Conservation (phyloP, 1,140 invertebrate species). For the Penaeus japonicus region DNA sequence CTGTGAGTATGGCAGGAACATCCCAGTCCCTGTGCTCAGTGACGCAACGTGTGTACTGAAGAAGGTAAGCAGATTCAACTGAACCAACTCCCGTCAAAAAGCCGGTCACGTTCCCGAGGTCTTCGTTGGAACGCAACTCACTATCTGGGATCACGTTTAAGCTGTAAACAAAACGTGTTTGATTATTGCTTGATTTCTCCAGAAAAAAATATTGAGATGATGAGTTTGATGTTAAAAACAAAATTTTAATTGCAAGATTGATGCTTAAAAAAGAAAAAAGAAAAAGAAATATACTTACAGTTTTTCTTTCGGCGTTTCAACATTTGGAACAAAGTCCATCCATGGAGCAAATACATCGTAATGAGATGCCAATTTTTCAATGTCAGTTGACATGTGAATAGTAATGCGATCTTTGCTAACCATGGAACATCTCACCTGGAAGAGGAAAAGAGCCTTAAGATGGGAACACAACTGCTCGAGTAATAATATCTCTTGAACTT, state of each 20-base stretch:
- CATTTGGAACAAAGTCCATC: slow-evolving; percentile 30
- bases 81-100: slow-evolving; percentile 82
- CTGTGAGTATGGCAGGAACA: slow-evolving; percentile 77
- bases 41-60: slow-evolving; percentile 74
- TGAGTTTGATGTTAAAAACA: not conserved
- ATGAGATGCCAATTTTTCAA: slow-evolving; percentile 69
- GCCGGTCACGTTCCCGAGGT: slow-evolving; percentile 61
- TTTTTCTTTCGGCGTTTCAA: not conserved
- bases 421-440: slow-evolving; percentile 71
- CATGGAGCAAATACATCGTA: slow-evolving; percentile 40
- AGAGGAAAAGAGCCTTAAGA: slow-evolving; percentile 63
- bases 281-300: slow-evolving; percentile 23
- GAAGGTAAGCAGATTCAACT: slow-evolving; percentile 80
- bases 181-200: too few relatives aligned
- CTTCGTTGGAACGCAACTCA: slow-evolving; percentile 25
- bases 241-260: not conserved
- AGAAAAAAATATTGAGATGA: too few relatives aligned
- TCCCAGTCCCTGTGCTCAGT: slow-evolving; percentile 72
- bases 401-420: slow-evolving; percentile 71
- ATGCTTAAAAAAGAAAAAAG: not conserved
- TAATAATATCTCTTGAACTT: too few relatives aligned
- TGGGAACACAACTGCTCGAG: not conserved
- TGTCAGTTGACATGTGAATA: slow-evolving; percentile 77
- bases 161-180: not conserved
- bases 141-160: slow-evolving; percentile 42